phyloP scores from a whole-genome alignment of 2,888 invertebrate species.

The Scaptodrosophila latifasciaeformis region DNA sequence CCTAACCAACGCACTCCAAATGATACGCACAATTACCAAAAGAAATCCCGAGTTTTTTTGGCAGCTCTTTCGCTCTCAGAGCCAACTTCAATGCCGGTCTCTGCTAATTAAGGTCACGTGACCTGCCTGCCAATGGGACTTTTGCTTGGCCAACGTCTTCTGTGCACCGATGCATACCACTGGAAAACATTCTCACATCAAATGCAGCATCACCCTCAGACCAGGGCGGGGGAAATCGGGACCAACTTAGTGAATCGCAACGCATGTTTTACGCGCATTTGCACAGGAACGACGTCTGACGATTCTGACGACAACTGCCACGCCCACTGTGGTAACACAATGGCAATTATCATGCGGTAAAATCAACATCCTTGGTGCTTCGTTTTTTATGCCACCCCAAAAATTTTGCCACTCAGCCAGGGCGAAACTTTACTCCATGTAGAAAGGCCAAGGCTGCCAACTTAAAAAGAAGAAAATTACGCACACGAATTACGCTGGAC shows the following conservation, averaged over 20 bases:
- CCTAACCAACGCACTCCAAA: constrained; percentile 25
- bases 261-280: constrained; percentile 51
- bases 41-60: constrained; percentile 22
- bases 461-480: constrained; percentile 55
- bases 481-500: constrained; percentile 63
- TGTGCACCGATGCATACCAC: constrained; percentile 50
- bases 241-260: constrained; percentile 31
- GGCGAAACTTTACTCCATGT: too few relatives aligned
- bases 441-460: constrained; percentile 28
- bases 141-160: constrained; percentile 15
- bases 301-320: background rate
- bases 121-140: constrained; percentile 32
- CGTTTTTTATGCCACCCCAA: constrained; percentile 20
- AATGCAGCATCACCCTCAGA: constrained; percentile 39
- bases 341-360: constrained; percentile 51
- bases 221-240: background rate
- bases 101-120: constrained; percentile 61
- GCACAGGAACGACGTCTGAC: constrained; percentile 26
- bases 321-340: constrained; percentile 7
- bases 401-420: constrained; percentile 44
- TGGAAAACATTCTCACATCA: constrained; percentile 49
- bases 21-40: constrained; percentile 40
- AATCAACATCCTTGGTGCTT: constrained; percentile 23
- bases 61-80: constrained; percentile 5
- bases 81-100: constrained; percentile 3